phyloP scores from a whole-genome alignment of 2,797 vertebrate genomes.

The Atherinosoma microstoma region DNA sequence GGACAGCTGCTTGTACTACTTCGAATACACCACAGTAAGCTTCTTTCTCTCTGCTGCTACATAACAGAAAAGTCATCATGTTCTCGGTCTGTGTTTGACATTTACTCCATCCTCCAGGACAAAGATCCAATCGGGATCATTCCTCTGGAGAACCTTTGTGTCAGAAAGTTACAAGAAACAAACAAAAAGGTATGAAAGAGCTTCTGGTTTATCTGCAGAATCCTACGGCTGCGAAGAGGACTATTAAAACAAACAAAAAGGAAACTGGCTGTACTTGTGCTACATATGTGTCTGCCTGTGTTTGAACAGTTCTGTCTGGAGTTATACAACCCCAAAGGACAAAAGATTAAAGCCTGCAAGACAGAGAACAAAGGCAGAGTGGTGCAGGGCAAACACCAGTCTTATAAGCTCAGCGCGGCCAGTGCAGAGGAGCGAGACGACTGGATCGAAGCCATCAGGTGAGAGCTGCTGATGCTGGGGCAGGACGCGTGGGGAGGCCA shows the following conservation, averaged over 20 bases:
- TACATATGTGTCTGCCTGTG: slow-evolving; percentile 54
- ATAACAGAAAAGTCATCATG: not conserved
- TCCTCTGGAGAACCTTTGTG: slow-evolving; percentile 92
- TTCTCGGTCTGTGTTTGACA: not conserved
- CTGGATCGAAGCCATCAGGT: slow-evolving; percentile 94
- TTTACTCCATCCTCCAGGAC: slow-evolving; percentile 81
- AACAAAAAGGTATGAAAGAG: slow-evolving; percentile 85
- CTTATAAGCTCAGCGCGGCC: slow-evolving; percentile 91
- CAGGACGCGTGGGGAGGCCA: not conserved
- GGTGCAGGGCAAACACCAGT: slow-evolving; percentile 94
- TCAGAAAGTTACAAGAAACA: slow-evolving; percentile 84
- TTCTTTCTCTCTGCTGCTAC: not conserved
- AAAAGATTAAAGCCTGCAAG: slow-evolving; percentile 97
- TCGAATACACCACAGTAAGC: slow-evolving; percentile 93
- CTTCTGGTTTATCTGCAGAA: not conserved
- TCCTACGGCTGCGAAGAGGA: too few species aligned
- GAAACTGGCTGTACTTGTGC: slow-evolving; percentile 11
- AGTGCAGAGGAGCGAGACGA: slow-evolving; percentile 87
- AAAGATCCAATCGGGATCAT: slow-evolving; percentile 96
- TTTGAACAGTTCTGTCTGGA: slow-evolving; percentile 90
- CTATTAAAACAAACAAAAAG: slow-evolving; percentile 16
- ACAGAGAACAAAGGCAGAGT: slow-evolving; percentile 90
- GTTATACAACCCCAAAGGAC: slow-evolving; percentile 88
- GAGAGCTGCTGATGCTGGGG: slow-evolving; percentile 36
- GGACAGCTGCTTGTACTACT: slow-evolving; percentile 96